Evolutionary conservation across 2,113 vertebrate species (phyloP).

Genomic region (crab-eating macaque (Macaca fascicularis)): DNA sequence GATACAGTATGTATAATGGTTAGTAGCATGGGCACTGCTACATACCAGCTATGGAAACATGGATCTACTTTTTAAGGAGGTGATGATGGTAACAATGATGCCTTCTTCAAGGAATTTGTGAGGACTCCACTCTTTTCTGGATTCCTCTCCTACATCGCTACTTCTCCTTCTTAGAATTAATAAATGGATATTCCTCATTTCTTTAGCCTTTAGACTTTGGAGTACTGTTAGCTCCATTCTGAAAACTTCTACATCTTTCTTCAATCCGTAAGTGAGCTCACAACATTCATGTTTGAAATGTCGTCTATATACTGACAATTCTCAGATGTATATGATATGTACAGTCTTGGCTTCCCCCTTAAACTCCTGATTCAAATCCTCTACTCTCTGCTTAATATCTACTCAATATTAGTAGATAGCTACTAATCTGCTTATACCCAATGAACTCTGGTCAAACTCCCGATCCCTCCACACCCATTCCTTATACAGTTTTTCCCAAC

Average conservation of each 20-base stretch:
- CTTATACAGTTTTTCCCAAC: not conserved
- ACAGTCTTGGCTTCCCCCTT: not conserved
- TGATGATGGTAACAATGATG: not conserved
- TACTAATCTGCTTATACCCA: not conserved
- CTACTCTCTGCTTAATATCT: not conserved
- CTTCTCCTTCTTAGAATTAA: not conserved
- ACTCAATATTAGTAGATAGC: not conserved
- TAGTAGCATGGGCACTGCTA: not conserved
- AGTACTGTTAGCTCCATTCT: not conserved
- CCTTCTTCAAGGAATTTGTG: not conserved
- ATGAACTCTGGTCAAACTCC: not conserved
- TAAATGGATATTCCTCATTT: not conserved
- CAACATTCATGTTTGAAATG: not conserved
- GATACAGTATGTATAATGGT: not conserved
- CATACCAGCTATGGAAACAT: not conserved
- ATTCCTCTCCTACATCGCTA: not conserved
- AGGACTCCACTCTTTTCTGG: not conserved
- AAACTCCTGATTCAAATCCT: not conserved
- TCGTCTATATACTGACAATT: not conserved
- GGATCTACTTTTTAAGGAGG: not conserved
- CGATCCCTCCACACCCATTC: rapidly evolving
- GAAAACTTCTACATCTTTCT: not conserved
- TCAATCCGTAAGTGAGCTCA: not conserved
- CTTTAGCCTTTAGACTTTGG: not conserved
- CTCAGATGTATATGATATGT: not conserved